These are phyloP conservation scores for Oligia latruncula DNA, from an alignment of 2,888 invertebrate species.

Conservation along the genomic window DNA sequence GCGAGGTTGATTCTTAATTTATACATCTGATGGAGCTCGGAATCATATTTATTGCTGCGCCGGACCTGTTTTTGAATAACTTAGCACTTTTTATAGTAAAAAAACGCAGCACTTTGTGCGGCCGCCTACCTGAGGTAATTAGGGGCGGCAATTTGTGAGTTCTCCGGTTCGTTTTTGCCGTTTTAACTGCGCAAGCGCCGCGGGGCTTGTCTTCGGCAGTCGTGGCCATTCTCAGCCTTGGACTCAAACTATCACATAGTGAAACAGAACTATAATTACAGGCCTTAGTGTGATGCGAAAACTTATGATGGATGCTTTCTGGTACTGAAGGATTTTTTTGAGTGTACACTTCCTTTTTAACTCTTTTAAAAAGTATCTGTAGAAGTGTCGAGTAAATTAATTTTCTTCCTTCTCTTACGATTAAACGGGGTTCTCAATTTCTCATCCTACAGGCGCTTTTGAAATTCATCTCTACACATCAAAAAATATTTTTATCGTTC, in stretches of 20 bases:
- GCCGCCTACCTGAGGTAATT: slow-evolving; percentile 85
- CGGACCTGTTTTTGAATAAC: slow-evolving; percentile 77
- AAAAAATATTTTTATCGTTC: slow-evolving; percentile 3
- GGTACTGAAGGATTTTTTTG: background rate
- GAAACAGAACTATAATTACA: slow-evolving; percentile 60
- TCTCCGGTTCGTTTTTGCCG: slow-evolving; percentile 72
- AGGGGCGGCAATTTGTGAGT: slow-evolving; percentile 81
- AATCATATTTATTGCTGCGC: slow-evolving; percentile 73
- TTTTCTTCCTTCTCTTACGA: background rate
- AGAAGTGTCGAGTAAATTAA: background rate
- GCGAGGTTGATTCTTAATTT: slow-evolving; percentile 64
- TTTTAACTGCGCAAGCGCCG: slow-evolving; percentile 69
- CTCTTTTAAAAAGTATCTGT: background rate
- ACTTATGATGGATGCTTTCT: slow-evolving; percentile 56
- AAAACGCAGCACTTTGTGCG: slow-evolving; percentile 72
- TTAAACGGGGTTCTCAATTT: background rate
- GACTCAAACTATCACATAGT: slow-evolving; percentile 65
- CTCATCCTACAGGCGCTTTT: background rate
- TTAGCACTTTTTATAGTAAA: slow-evolving; percentile 79
- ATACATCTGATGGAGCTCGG: slow-evolving; percentile 62
- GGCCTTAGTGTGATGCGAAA: slow-evolving; percentile 45
- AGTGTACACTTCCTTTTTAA: background rate
- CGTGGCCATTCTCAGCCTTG: slow-evolving; percentile 60
- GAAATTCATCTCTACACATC: background rate
- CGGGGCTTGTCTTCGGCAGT: slow-evolving; percentile 63